phyloP scores from a whole-genome alignment of 2,797 vertebrate species.

The Pyrrhura leucotis region DNA sequence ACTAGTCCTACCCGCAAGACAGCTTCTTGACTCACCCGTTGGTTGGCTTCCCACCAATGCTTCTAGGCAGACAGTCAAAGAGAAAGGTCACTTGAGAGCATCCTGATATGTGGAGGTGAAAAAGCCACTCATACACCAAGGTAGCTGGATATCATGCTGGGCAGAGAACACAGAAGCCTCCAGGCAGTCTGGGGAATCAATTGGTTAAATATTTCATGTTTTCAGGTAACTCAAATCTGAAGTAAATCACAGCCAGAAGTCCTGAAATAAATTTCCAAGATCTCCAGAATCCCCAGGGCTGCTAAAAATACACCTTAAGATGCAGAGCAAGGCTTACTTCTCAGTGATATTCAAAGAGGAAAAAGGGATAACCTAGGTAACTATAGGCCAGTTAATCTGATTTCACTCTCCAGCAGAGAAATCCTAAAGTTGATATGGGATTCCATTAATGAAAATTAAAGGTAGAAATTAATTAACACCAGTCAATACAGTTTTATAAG shows the following conservation, averaged over 20 bases:
- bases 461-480: not conserved
- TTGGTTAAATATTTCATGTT: not conserved
- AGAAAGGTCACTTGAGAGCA: slow-evolving; percentile 6
- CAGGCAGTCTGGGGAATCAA: not conserved
- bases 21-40: not conserved
- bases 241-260: not conserved
- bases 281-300: not conserved
- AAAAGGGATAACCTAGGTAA: not conserved
- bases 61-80: not conserved
- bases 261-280: not conserved
- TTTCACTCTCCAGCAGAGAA: not conserved
- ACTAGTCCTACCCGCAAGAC: not conserved
- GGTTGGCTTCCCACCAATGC: not conserved
- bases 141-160: not conserved
- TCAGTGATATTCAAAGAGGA: not conserved
- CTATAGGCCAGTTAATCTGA: not conserved
- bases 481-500: not conserved
- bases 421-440: not conserved
- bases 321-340: not conserved
- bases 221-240: not conserved
- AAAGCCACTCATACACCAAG: not conserved
- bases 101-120: not conserved
- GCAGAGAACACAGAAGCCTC: not conserved
- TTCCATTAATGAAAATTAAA: slow-evolving; percentile 9
- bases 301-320: not conserved